Evolutionary conservation across 2,113 vertebrate species (phyloP), one percentile per base, ranked within the genome.

Genomic region (Pterophyllum scalare): DNA sequence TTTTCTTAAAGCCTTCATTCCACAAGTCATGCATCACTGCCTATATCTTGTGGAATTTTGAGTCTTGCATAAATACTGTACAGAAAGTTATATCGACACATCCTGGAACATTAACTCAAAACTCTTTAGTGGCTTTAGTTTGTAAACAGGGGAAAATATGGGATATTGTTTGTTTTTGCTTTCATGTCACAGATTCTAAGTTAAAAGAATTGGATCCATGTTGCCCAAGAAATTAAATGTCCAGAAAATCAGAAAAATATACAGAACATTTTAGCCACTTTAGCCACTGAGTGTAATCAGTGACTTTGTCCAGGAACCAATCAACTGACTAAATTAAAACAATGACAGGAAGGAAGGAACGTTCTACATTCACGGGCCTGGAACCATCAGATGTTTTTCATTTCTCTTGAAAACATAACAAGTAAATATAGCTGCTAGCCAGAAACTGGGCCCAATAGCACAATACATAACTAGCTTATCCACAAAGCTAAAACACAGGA

Each of bases 1-100:
- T 79, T 85, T 92, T 35, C 61, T 80, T 59, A 26, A 90, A 81
- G 80, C 80, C 35, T 58, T 59, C 46, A 2, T 57, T 79, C 61
- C 49, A 38, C 62, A 70, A 75, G 49, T 24, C 74, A 74, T 70
- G 60, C 65, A 74, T 80, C 82, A 81, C 26, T 7, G 54, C 57
- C 75, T 77, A 84, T 59, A 85, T 77, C 77, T 52, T 26, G 15
- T 28, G 6, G 17, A 31, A 57, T 67, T 85, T 57, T 61, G 43
- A 74, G 89, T 87, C 76, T 75, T 67, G 33, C 19, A 7, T 33
- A 67, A 24, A 83, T 62, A 72, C 35, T 67, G 14, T 60, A 62
- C 33, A 43, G 33, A 22, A 56, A 65, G 12, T 22, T 28, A 56
- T 28, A 40, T 59, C 56, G 5, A 46, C 33, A 38, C 52, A 83